Conservation (phyloP, 2,797 vertebrate genomes). For the Anas acuta region DNA sequence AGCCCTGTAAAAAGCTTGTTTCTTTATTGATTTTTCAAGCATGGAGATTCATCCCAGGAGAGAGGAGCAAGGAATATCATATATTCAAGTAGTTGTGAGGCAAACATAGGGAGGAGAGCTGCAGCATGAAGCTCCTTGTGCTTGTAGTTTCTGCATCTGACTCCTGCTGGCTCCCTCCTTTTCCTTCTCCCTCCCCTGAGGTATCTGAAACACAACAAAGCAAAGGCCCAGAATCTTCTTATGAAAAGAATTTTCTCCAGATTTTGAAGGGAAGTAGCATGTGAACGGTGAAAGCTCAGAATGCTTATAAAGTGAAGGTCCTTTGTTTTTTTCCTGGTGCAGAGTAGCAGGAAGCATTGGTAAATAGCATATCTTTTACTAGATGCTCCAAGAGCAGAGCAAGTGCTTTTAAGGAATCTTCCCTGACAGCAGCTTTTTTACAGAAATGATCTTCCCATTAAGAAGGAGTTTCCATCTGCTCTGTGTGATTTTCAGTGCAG, state of each 20-base stretch:
- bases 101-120: background rate
- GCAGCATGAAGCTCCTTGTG: background rate
- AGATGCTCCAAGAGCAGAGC: background rate
- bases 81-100: background rate
- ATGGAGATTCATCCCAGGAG: background rate
- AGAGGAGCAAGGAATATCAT: background rate
- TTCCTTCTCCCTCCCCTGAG: background rate
- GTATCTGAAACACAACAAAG: background rate
- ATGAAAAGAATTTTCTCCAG: background rate
- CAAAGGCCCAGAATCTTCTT: background rate
- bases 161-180: background rate
- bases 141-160: background rate
- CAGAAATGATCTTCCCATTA: background rate
- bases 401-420: background rate
- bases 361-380: accelerated
- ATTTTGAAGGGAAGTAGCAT: background rate
- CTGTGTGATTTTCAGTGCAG: background rate
- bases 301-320: background rate
- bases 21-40: background rate
- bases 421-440: background rate
- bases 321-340: background rate
- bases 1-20: background rate
- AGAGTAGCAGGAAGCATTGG: background rate
- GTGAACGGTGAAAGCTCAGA: background rate
- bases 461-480: background rate